phyloP scores from a whole-genome alignment of 2,888 invertebrate genomes.

The Nomada ferruginata region DNA sequence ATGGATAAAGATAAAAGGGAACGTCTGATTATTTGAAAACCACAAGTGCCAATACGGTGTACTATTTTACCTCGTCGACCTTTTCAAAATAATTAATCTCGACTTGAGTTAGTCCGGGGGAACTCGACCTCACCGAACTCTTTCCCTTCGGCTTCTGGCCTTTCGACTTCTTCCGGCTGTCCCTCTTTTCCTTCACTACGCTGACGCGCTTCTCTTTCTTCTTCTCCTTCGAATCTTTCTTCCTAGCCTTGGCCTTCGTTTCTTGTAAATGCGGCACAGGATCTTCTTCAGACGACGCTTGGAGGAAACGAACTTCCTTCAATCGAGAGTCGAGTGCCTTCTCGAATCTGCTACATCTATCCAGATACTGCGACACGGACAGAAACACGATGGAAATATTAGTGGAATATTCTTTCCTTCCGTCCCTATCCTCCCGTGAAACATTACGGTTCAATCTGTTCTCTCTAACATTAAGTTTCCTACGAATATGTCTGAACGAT shows the following conservation, averaged over 20 bases:
- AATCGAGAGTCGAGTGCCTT: constrained; percentile 75
- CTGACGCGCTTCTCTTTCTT: not conserved
- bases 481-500: not conserved
- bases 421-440: no score
- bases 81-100: constrained; percentile 34
- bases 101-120: not conserved
- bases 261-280: no score
- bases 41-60: not conserved
- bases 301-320: constrained; percentile 73
- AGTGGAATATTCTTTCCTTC: not conserved
- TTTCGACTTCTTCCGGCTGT: constrained; percentile 10
- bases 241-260: constrained; percentile 20
- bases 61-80: constrained; percentile 27
- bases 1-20: no score
- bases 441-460: not conserved
- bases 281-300: not conserved
- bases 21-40: not conserved
- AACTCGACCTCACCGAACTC: not conserved
- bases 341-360: constrained; percentile 75
- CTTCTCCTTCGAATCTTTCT: constrained; percentile 1
- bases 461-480: not conserved
- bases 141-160: not conserved
- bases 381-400: not conserved
- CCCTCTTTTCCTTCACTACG: not conserved
- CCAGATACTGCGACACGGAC: constrained; percentile 72